Percentiles rank a stretch among this genome's conserved stretches.
phyloP scores from a whole-genome alignment of 2,888 invertebrate genomes.

The Microctonus hyperodae region DNA sequence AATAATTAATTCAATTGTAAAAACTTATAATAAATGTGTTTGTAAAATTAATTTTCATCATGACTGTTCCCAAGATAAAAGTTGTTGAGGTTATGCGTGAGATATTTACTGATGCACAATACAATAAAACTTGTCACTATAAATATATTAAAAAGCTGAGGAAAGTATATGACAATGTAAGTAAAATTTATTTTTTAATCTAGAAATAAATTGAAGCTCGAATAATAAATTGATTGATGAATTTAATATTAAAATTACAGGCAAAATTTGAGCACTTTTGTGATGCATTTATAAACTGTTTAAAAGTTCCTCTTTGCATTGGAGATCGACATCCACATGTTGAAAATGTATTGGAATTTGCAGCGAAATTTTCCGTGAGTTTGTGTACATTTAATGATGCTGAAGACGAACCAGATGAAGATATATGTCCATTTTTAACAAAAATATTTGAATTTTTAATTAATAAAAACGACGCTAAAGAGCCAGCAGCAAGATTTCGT shows the following conservation, averaged over 20 bases:
- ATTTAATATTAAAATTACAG: constrained; percentile 59
- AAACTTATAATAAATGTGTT: no score
- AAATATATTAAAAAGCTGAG: constrained; percentile 70
- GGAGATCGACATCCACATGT: constrained; percentile 75
- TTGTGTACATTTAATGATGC: constrained; percentile 60
- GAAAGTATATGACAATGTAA: constrained; percentile 71
- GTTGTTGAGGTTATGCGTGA: constrained; percentile 41
- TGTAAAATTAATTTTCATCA: background rate
- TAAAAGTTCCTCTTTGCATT: constrained; percentile 68
- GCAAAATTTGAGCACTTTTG: constrained; percentile 68
- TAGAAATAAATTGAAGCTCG: background rate
- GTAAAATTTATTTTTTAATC: constrained; percentile 31
- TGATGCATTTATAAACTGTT: constrained; percentile 50
- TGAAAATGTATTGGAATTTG: constrained; percentile 74
- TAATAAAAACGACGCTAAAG: constrained; percentile 65
- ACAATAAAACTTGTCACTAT: constrained; percentile 71
- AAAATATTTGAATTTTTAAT: constrained; percentile 72
- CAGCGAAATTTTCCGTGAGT: constrained; percentile 74
- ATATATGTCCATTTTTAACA: constrained; percentile 65
- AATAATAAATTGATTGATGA: background rate
- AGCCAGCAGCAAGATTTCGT: constrained; percentile 72
- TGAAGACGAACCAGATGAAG: constrained; percentile 64
- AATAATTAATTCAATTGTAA: no score
- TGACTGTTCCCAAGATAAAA: constrained; percentile 1
- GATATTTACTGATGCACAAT: constrained; percentile 72